A percentile compares a stretch with the other conserved stretches of the same genome.
Conservation (phyloP, 2,888 invertebrate species). For the Lomographa bimaculata region DNA sequence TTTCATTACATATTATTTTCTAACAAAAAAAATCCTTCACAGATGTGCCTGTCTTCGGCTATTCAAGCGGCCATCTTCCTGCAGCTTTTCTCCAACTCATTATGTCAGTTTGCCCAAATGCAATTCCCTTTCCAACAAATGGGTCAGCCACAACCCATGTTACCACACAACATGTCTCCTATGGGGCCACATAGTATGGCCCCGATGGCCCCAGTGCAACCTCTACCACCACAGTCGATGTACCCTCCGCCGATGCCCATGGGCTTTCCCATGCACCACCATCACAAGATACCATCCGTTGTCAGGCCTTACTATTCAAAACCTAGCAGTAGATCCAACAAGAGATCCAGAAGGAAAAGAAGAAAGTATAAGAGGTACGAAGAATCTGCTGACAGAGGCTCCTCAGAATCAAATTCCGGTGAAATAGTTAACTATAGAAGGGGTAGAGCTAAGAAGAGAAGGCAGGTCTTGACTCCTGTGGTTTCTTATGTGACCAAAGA, state of each 20-base stretch:
- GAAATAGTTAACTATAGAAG: constrained; percentile 32
- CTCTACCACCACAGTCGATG: constrained; percentile 38
- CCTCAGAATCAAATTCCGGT: constrained; percentile 33
- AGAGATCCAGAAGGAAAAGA: constrained; percentile 26
- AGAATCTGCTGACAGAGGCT: constrained; percentile 20
- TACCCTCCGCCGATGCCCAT: constrained; percentile 36
- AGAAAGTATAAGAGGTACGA: constrained; percentile 33
- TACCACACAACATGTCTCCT: constrained; percentile 9
- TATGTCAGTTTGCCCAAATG: constrained; percentile 22
- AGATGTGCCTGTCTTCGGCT: constrained; percentile 23
- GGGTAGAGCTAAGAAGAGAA: constrained; percentile 25
- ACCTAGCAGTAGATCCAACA: constrained; percentile 38
- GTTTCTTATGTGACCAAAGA: constrained; percentile 70
- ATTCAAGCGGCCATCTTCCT: constrained; percentile 22
- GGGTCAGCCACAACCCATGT: constrained; percentile 6
- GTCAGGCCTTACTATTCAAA: constrained; percentile 66
- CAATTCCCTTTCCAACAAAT: constrained; percentile 26
- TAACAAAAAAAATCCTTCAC: too few species aligned
- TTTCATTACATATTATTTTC: too few species aligned
- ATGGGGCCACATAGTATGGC: constrained; percentile 25
- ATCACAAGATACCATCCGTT: constrained; percentile 57
- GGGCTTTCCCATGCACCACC: constrained; percentile 41
- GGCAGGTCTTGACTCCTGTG: constrained; percentile 65
- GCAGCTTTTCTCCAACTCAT: constrained; percentile 18
- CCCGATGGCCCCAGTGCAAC: constrained; percentile 35